These are phyloP conservation scores for Thunnus albacares DNA, from an alignment of 2,797 vertebrate species.

Conservation along the genomic window DNA sequence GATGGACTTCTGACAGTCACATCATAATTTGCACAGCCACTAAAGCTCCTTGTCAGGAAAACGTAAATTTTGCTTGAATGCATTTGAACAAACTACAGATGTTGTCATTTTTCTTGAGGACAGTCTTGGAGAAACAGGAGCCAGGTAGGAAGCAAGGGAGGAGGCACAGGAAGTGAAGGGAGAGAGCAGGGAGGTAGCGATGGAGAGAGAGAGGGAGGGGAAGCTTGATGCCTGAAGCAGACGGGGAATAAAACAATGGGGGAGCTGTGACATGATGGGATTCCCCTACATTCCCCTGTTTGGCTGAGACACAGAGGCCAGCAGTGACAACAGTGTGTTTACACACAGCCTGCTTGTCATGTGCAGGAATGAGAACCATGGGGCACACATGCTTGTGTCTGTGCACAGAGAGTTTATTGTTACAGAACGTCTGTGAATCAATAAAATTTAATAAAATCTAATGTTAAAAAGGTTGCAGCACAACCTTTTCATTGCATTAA, in stretches of 20 bases:
- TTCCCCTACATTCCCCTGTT: slow-evolving; percentile 74
- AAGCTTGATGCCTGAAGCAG: slow-evolving; percentile 46
- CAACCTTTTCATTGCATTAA: slow-evolving; percentile 6
- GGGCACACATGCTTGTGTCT: slow-evolving; percentile 32
- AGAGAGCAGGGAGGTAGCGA: slow-evolving; percentile 19
- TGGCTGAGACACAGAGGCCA: slow-evolving; percentile 23
- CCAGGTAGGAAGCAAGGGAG: slow-evolving; percentile 40
- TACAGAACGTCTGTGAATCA: not conserved
- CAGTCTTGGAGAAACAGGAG: slow-evolving; percentile 7
- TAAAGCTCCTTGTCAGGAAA: not conserved
- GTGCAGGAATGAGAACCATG: slow-evolving; percentile 36
- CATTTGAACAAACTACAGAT: not conserved
- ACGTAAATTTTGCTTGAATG: not conserved
- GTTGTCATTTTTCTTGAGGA: not conserved
- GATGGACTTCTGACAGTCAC: not conserved
- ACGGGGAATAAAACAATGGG: slow-evolving; percentile 73
- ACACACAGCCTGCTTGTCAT: slow-evolving; percentile 43
- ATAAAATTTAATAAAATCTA: slow-evolving; percentile 17
- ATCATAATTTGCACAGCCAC: not conserved
- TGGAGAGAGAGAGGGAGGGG: slow-evolving; percentile 30
- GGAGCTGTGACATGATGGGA: slow-evolving; percentile 70
- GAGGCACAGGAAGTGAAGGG: slow-evolving; percentile 46
- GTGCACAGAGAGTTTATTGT: slow-evolving; percentile 44
- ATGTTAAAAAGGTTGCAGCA: not conserved
- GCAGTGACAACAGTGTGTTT: slow-evolving; percentile 33